Evolutionary conservation across 2,888 invertebrate species (phyloP), one percentile per base, ranked within the genome.

Genomic region (Tenthredo notha): DNA sequence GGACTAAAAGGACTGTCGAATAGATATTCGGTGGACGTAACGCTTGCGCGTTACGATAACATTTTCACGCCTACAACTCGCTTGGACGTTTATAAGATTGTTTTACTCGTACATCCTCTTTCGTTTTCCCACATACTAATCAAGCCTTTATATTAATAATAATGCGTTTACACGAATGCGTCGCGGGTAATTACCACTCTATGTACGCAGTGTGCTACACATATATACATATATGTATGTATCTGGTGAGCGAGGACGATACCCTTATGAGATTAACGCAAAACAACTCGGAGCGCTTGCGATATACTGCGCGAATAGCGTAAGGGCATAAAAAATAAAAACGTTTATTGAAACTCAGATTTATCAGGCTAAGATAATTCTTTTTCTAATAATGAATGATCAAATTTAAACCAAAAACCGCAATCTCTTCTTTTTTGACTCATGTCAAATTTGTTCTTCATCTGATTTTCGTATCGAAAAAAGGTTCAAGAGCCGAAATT

Each of bases 11-110:
- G 25, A 80, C 80, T 29, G 47, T 75, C 12, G 21, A 54, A 25
- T 50, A 77, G 58, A 80, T 61, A 61, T 80, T 80, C 61, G 61
- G 40, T 21, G 61, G 37, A 80, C 40, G 40, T 37, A 80, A 80
- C 80, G 80, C 80, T 37, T 80, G 80, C 80, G 80, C 80, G 61
- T 80, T 80, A 21, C n/a, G 61, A 61, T 50, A 15, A 12, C n/a
- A 80, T 61, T 80, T n/a, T 80, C 47, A 47, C 54, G 77, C 50
- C 40, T 58, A 47, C 47, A 21, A n/a, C 70, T 37, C n/a, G 33
- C 7, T 37, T 2, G 33, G 18, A 18, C 18, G 37, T 1, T 18
- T 47, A 47, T 47, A 15, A 18, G 37, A 70, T 37, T 61, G 25
- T 67, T 67, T 18, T 25, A 18, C 29, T 15, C 67, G 33, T 12